Evolutionary conservation across 2,797 vertebrate genomes (phyloP).

Genomic region (Megaceryle alcyon): DNA sequence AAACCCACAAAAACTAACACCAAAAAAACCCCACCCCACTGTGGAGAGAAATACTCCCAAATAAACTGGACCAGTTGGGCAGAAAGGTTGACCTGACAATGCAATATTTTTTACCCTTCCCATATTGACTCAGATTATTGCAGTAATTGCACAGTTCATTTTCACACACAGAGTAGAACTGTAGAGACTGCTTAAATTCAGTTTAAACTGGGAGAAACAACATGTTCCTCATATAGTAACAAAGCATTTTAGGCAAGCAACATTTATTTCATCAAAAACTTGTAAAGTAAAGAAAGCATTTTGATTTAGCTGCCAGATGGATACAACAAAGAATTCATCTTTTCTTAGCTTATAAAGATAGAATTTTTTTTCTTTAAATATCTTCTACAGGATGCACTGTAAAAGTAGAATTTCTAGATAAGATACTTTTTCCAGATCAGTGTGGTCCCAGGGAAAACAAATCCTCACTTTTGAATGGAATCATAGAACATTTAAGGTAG

Average conservation of each 20-base stretch:
- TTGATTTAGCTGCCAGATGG: constrained; percentile 16
- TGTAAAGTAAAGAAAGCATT: not conserved
- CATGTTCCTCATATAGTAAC: not conserved
- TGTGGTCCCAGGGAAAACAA: not conserved
- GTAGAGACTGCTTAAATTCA: not conserved
- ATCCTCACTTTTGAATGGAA: not conserved
- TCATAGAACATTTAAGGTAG: not conserved
- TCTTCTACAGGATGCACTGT: not conserved
- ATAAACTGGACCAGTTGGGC: not conserved
- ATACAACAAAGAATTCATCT: not conserved
- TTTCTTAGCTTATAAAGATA: not conserved
- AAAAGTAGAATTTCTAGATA: not conserved
- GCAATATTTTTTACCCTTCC: not conserved
- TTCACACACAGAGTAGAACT: not conserved
- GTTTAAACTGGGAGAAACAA: not conserved
- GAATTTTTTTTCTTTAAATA: too few species aligned
- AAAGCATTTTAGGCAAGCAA: not conserved
- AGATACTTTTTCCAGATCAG: not conserved
- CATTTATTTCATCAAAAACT: not conserved
- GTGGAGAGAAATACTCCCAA: not conserved
- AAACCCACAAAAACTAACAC: too few species aligned
- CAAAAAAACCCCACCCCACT: not conserved
- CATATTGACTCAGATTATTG: not conserved
- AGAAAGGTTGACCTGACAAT: not conserved
- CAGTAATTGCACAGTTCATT: not conserved